Conservation (phyloP, 2,113 vertebrate species). For the Mesembrinibis cayennensis region DNA sequence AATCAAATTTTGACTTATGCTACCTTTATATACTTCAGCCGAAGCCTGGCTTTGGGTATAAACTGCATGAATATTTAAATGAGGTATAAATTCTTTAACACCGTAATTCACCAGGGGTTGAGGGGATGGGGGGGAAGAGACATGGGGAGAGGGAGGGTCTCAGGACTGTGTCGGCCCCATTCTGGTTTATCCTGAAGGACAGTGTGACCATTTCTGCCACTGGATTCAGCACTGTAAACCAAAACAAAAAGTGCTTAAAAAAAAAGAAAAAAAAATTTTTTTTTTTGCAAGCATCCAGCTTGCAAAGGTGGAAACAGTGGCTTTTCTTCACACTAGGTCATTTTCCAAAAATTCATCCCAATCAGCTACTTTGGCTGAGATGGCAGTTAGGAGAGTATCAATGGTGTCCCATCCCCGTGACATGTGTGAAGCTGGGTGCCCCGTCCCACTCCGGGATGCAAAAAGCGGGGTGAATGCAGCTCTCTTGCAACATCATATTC, state of each 20-base stretch:
- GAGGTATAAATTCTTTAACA: conserved; percentile 72
- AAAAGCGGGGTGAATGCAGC: not conserved
- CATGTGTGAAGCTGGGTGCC: not conserved
- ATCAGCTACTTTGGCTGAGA: not conserved
- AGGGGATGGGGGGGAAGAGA: conserved; percentile 30
- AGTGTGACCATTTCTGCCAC: not conserved
- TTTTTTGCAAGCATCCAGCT: not conserved
- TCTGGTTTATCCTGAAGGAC: conserved; percentile 42
- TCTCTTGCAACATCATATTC: not conserved
- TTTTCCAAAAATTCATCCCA: conserved; percentile 29
- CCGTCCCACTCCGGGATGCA: not conserved
- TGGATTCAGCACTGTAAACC: not conserved
- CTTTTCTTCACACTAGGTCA: conserved; percentile 16
- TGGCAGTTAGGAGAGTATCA: not conserved
- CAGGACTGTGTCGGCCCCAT: conserved; percentile 45
- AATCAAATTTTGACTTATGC: conserved; percentile 85
- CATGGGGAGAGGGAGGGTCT: not conserved
- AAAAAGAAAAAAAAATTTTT: not conserved
- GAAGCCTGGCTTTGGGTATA: conserved; percentile 79
- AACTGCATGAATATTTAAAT: conserved; percentile 78
- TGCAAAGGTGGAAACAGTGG: not conserved
- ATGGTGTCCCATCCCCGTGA: not conserved
- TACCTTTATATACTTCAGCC: conserved; percentile 79
- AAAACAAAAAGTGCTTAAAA: not conserved
- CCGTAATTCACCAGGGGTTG: conserved; percentile 47